A percentile compares a stretch with the other conserved stretches of the same genome.
Conservation (phyloP, 2,113 vertebrate genomes). For the Fregata magnificens region DNA sequence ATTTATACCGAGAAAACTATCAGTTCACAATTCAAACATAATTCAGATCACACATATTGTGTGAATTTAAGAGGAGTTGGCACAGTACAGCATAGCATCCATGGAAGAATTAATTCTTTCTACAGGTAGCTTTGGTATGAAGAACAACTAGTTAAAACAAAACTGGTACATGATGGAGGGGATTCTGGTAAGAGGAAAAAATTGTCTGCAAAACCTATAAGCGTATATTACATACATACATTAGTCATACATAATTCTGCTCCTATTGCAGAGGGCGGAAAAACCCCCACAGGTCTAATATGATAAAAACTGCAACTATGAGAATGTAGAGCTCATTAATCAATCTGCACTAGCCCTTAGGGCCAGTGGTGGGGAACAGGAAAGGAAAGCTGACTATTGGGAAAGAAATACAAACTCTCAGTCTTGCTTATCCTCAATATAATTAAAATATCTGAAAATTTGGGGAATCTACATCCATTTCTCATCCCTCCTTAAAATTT, state of each 20-base stretch:
- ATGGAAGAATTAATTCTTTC: neutral
- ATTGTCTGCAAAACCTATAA: neutral
- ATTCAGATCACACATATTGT: neutral
- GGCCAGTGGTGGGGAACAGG: neutral
- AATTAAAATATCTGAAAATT: neutral
- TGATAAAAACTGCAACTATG: constrained; percentile 6
- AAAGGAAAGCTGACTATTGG: neutral
- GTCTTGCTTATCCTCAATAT: neutral
- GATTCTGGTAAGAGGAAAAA: neutral
- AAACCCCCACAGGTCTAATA: neutral
- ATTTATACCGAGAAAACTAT: neutral
- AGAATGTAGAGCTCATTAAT: constrained; percentile 26
- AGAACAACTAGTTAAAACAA: neutral
- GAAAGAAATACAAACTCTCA: neutral
- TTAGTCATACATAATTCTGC: neutral
- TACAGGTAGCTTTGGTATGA: neutral
- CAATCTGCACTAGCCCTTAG: neutral
- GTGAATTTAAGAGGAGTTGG: neutral
- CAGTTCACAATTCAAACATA: neutral
- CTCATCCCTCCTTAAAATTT: neutral
- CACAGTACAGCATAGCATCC: neutral
- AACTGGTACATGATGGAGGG: neutral
- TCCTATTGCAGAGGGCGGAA: neutral
- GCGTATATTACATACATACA: no score
- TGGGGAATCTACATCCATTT: neutral